A percentile compares a stretch with the other conserved stretches of the same genome.
These are phyloP conservation scores for Phthorimaea operculella DNA, from an alignment of 1,140 invertebrate species.

Conservation along the genomic window DNA sequence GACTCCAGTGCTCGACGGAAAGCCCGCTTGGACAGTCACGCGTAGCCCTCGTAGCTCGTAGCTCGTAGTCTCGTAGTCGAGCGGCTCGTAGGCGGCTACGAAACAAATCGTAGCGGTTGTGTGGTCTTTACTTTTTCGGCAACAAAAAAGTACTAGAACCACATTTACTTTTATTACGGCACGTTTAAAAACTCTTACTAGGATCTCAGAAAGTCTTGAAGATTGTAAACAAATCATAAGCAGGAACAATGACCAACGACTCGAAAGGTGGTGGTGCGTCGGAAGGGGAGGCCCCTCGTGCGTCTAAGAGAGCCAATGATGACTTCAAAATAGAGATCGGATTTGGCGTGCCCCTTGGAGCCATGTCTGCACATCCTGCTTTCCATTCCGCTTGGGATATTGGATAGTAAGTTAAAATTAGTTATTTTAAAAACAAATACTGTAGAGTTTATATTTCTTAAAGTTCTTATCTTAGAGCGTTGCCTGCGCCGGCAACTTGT, in stretches of 20 bases:
- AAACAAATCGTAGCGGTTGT: no score
- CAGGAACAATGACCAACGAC: constrained; percentile 36
- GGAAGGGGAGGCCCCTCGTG: constrained; percentile 17
- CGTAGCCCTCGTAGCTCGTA: constrained; percentile 11
- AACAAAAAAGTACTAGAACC: not conserved
- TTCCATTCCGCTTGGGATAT: constrained; percentile 59
- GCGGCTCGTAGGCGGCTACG: no score
- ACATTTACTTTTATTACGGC: not conserved
- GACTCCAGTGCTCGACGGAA: constrained; percentile 9
- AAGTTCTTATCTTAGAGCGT: no score
- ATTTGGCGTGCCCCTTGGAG: constrained; percentile 49
- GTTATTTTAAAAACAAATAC: no score
- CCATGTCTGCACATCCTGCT: constrained; percentile 53
- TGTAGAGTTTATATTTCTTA: no score
- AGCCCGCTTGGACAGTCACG: constrained; percentile 10
- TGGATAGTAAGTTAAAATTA: constrained; percentile 36
- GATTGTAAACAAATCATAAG: constrained; percentile 2
- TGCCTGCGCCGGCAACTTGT: no score
- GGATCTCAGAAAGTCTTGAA: not conserved
- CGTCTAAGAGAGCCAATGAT: constrained; percentile 32
- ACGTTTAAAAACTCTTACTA: no score
- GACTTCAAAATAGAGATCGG: constrained; percentile 59
- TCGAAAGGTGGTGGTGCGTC: constrained; percentile 21
- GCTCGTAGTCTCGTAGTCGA: constrained; percentile 4
- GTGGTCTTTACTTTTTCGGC: no score